Base-by-base conservation (phyloP, 2,888 invertebrate genomes). In the Caenorhabditis zanzibari region DNA sequence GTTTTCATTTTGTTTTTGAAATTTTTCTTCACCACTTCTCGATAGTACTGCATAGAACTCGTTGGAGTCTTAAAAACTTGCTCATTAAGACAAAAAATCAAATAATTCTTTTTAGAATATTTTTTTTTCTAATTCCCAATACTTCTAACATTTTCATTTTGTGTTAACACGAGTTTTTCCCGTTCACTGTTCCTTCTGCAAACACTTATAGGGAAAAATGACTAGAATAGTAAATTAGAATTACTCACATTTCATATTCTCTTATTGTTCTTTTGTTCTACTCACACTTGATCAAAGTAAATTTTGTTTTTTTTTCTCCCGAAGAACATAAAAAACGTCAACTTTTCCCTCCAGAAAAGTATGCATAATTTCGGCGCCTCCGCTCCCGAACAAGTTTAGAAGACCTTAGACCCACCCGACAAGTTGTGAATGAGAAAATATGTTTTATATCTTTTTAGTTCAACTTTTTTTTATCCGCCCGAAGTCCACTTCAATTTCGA, bases 291-390 rank as follows among this genome's bases (percentile, higher is more conserved):
- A 44, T 54, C 54, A 54, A 54, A 54, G 22, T 10, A 24, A 24
- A 44, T 73, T 63, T n/a, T n/a, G n/a, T n/a, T n/a, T n/a, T n/a
- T n/a, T n/a, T n/a, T 58, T n/a, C 41, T 61, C 12, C 22, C 41
- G 6, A 38, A 32, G 28, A 58, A 59, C 32, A 41, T 41, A 52
- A 52, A 61, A 52, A 49, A 66, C 66, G 52, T 52, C 66, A 49
- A 52, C 32, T 49, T 49, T 44, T 59, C 41, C 10, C 14, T 58
- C n/a, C 26, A 19, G 58, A 54, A 71, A 52, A 64, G 41, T 64
- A 64, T 63, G 63, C 73, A 74, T 74, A 66, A 64, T 74, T 74
- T 74, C 38, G 12, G 32, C 26, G 32, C 38, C 35, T 61, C n/a
- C 16, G 32, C 61, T 7, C 59, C 41, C 41, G 52, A 63, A 73